Evolutionary conservation across 2,797 vertebrate genomes (phyloP).

Genomic region (Percopsis omiscomaycus): DNA sequence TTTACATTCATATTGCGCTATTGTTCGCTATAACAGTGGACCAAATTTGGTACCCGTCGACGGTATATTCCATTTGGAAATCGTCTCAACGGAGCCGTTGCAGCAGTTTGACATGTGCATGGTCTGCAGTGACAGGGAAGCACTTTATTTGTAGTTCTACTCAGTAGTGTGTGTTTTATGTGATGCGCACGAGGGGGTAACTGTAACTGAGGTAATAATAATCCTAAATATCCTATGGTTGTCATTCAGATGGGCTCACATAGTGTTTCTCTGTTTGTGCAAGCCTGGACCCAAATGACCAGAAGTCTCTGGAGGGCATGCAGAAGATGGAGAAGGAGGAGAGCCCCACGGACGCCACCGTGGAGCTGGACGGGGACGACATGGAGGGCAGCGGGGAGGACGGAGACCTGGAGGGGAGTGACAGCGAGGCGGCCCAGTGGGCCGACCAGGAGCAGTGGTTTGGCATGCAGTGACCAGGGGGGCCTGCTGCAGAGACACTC

Average conservation of each 20-base stretch:
- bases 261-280: too few species aligned
- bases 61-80: too few species aligned
- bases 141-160: too few species aligned
- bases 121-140: too few species aligned
- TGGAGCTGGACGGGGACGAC: conserved; percentile 97
- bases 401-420: conserved; percentile 96
- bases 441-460: conserved; percentile 99
- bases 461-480: conserved; percentile 88
- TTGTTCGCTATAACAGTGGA: too few species aligned
- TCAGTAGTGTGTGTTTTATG: too few species aligned
- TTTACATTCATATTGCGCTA: too few species aligned
- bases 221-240: too few species aligned
- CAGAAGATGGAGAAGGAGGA: conserved; percentile 99
- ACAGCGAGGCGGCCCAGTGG: conserved; percentile 98
- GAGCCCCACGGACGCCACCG: conserved; percentile 93
- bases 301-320: conserved; percentile 98
- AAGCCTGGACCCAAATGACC: conserved; percentile 97
- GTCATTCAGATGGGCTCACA: neutral
- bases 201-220: too few species aligned
- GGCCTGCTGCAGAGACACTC: neutral
- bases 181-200: neutral
- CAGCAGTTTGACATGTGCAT: too few species aligned
- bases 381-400: conserved; percentile 99
- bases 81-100: too few species aligned
- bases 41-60: too few species aligned